These are phyloP conservation scores for Ctenopoma multispine DNA, from an alignment of 2,797 vertebrate species.

Conservation along the genomic window DNA sequence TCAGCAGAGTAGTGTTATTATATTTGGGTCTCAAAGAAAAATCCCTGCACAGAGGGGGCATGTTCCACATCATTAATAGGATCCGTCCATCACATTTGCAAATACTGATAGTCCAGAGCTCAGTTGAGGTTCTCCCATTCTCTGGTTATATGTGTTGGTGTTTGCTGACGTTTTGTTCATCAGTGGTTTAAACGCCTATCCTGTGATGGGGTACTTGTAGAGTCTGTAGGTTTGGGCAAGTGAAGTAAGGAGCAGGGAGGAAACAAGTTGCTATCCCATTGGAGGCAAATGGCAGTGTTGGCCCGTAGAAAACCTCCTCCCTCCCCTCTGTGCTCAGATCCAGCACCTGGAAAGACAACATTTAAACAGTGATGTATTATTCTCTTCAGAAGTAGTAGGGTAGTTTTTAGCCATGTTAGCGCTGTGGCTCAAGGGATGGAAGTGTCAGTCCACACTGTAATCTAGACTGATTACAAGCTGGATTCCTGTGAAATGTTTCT, in stretches of 20 bases:
- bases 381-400: background rate
- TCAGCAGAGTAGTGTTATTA: constrained; percentile 38
- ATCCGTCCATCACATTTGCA: constrained; percentile 28
- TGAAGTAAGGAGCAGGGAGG: constrained; percentile 94
- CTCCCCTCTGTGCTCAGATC: constrained; percentile 95
- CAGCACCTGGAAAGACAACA: constrained; percentile 86
- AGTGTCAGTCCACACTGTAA: background rate
- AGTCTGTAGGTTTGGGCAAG: constrained; percentile 95
- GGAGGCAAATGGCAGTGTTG: constrained; percentile 95
- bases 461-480: background rate
- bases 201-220: constrained; percentile 97
- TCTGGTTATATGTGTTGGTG: constrained; percentile 15
- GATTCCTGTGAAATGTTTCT: background rate
- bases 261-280: constrained; percentile 96
- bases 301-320: constrained; percentile 97
- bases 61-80: constrained; percentile 21
- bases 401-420: background rate
- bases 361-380: background rate
- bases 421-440: background rate
- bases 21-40: constrained; percentile 46
- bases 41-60: constrained; percentile 31
- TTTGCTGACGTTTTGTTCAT: constrained; percentile 9
- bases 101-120: constrained; percentile 22
- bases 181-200: constrained; percentile 85
- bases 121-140: constrained; percentile 15